Evolutionary conservation across 30 jellyfish, hydroid and myxozoan genomes (phyloP), one percentile per base, ranked within the genome.

Genomic region (Chrysaora quinquecirrha): DNA sequence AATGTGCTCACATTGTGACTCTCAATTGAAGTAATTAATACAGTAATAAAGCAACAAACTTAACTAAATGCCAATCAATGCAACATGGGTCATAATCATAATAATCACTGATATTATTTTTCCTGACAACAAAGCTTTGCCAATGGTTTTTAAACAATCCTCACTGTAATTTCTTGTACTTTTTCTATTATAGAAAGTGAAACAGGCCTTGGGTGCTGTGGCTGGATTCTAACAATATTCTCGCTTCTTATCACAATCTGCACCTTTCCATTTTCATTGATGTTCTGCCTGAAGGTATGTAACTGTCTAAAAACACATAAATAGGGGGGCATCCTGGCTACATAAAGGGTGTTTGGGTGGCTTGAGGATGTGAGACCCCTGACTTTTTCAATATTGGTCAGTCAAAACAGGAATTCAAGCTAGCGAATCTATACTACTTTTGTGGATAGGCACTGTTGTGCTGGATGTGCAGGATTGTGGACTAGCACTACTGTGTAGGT

Each of bases 201-300:
- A 3, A 38, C 54, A 3, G 54, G 54, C 6, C 11, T 38, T 34
- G 98, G 98, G 3, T 16, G 50, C 19, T 93, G 97, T 65, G 96
- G 94, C 48, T 85, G 95, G 93, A 14, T 76, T 3, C 77, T 93
- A 70, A 86, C 97, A 7, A 63, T 86, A 0, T n/a, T 86, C 2
- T 93, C 98, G 16, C 7, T 80, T 3, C 1, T 93, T 35, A 60
- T 93, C 28, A 71, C 76, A n/a, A 19, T 73, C 30, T 82, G 95
- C 76, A 93, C 98, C 22, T 87, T 93, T 34, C 98, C 98, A 49
- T 81, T 93, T 65, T 93, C 98, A 19, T 56, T 93, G 89, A 34
- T 93, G 60, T 93, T 93, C 56, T 86, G 98, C 80, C 22, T 93
- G 29, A 93, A 93, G 97, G 98, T 93, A 31, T n/a, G 67, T n/a